Evolutionary conservation across 1,140 invertebrate species (phyloP).

Genomic region (Drosophila sucinea): DNA sequence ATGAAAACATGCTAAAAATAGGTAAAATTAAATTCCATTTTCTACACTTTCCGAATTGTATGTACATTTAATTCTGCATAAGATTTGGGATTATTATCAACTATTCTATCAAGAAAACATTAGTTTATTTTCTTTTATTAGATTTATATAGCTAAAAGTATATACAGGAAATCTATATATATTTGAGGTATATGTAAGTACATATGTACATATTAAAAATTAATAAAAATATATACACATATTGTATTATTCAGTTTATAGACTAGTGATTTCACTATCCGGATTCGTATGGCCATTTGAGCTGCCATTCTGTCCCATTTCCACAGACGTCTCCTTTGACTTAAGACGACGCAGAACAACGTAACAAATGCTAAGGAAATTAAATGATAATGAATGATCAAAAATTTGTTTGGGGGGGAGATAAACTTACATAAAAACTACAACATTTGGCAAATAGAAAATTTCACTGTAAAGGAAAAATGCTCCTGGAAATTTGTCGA

Average conservation of each 20-base stretch:
- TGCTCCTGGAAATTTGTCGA: conserved; percentile 75
- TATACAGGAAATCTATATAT: conserved; percentile 26
- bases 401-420: too few relatives aligned
- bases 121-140: too few relatives aligned
- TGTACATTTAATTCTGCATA: too few relatives aligned
- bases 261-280: conserved; percentile 78
- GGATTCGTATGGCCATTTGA: conserved; percentile 44
- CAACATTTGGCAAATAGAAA: conserved; percentile 76
- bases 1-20: conserved; percentile 1
- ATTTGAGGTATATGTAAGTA: conserved; percentile 31
- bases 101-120: too few relatives aligned
- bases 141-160: not conserved
- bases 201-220: conserved; percentile 19
- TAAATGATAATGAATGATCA: not conserved
- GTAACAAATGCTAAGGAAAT: conserved; percentile 59
- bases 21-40: conserved; percentile 21
- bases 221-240: conserved; percentile 36
- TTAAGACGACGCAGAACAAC: conserved; percentile 63
- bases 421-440: conserved; percentile 77
- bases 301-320: conserved; percentile 56
- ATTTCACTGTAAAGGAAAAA: conserved; percentile 78
- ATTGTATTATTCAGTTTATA: conserved; percentile 44
- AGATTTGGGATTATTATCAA: too few relatives aligned
- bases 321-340: conserved; percentile 46
- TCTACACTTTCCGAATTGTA: too few relatives aligned